Evolutionary conservation across 2,888 invertebrate species (phyloP).

Genomic region (Pyrochroa serraticornis): DNA sequence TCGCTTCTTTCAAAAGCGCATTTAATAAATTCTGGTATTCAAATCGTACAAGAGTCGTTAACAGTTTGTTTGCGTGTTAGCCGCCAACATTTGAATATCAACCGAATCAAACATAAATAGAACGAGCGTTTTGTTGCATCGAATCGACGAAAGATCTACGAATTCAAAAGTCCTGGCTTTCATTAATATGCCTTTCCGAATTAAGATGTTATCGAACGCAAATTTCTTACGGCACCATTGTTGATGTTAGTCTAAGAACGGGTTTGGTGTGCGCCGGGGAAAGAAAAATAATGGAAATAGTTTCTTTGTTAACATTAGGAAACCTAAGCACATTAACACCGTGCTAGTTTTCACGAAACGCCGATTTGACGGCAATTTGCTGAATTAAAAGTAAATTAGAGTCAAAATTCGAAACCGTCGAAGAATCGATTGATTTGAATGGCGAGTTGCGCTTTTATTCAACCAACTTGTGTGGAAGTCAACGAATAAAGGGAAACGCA

Average conservation of each 20-base stretch:
- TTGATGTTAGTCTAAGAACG: not conserved
- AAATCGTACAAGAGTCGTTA: conserved; percentile 41
- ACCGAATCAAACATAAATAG: conserved; percentile 50
- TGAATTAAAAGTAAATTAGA: conserved; percentile 8
- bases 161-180: conserved; percentile 42
- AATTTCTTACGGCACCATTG: conserved; percentile 6
- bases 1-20: conserved; percentile 21
- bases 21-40: conserved; percentile 28
- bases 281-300: conserved; percentile 7
- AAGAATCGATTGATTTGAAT: conserved; percentile 4
- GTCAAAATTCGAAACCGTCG: not conserved
- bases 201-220: conserved; percentile 42
- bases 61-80: conserved; percentile 50
- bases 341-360: conserved; percentile 12
- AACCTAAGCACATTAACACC: conserved; percentile 1
- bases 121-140: conserved; percentile 50
- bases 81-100: conserved; percentile 51
- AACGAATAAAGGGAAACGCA: conserved; percentile 1
- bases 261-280: not conserved
- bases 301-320: conserved; percentile 6
- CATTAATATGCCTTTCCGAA: conserved; percentile 45
- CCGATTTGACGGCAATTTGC: conserved; percentile 5
- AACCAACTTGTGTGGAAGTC: not conserved
- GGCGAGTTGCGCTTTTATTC: conserved; percentile 3
- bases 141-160: conserved; percentile 38